phyloP scores from a whole-genome alignment of 2,888 invertebrate species.

The Apodemia hepburni region DNA sequence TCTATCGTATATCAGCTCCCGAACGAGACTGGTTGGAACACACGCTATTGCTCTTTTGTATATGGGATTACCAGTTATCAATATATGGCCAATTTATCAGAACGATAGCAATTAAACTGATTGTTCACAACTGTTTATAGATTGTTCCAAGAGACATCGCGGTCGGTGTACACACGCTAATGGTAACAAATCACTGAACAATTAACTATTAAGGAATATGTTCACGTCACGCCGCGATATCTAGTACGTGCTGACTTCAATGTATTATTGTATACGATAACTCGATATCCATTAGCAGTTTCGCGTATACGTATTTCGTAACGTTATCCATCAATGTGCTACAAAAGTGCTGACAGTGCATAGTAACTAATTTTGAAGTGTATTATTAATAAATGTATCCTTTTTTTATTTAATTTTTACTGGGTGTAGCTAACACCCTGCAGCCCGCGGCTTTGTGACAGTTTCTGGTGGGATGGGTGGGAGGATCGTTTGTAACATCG shows the following conservation, averaged over 20 bases:
- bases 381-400: too few relatives aligned
- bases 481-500: too few relatives aligned
- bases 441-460: too few relatives aligned
- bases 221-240: neutral
- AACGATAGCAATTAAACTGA: slow-evolving; percentile 9
- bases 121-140: neutral
- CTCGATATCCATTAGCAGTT: neutral
- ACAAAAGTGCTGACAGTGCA: too few relatives aligned
- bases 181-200: neutral
- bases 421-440: too few relatives aligned
- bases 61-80: neutral
- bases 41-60: neutral
- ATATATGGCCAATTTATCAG: neutral
- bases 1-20: neutral
- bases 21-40: neutral
- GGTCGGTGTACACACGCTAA: neutral
- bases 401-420: too few relatives aligned
- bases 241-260: neutral
- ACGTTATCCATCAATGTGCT: too few relatives aligned
- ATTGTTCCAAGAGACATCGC: slow-evolving; percentile 5
- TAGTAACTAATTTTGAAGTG: too few relatives aligned
- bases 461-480: too few relatives aligned
- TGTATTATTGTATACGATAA: neutral
- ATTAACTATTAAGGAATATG: neutral
- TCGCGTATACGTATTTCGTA: too few relatives aligned